Base-by-base conservation (phyloP, 2,888 invertebrate species). In the Drosophila ustulata region DNA sequence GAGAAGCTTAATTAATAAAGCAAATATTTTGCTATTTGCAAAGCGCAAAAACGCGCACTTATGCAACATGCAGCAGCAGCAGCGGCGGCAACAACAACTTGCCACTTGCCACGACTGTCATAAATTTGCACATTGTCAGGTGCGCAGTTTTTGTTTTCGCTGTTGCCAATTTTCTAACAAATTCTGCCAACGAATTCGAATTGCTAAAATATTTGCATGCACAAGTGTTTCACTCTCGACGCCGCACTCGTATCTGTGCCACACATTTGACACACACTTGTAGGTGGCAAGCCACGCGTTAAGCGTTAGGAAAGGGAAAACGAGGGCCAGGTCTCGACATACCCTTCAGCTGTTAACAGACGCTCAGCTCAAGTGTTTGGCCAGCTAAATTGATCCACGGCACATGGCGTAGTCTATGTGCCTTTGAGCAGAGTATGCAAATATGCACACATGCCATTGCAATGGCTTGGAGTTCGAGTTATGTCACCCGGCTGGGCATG, bases 61-160 rank as follows among this genome's bases (percentile, higher is more conserved):
- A 78, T 76, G 75, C 75, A 76, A 79, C 56, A 70, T 43, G 56
- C 71, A 18, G 13, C 52, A 41, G 59, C 52, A 45, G 45, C 63
- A 66, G 32, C 66, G 46, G 51, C 74, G 65, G 55, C 50, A 41
- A 56, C 51, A 74, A 18, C 18, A 18, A 18, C 75, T 25, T 13
- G 18, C 63, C 51, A 56, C 64, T 41, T 23, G 23, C 49, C 52
- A 53, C 66, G 58, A 70, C 68, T 74, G 78, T 58, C 82, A 88
- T 88, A 88, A 88, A 82, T 82, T 88, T 74, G 77, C 88, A 82
- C 80, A 80, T 88, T 82, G 83, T 82, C 82, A 82, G 86, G 81
- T 69, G 86, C 62, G 56, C 70, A 59, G 66, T 62, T 80, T 55
- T 62, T 52, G 52, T 45, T 55, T 79, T 47, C 53, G 25, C 37